Percentiles rank a stretch among this genome's conserved stretches.
Evolutionary conservation across 2,113 vertebrate species (phyloP).

Genomic region (Galbula dea): DNA sequence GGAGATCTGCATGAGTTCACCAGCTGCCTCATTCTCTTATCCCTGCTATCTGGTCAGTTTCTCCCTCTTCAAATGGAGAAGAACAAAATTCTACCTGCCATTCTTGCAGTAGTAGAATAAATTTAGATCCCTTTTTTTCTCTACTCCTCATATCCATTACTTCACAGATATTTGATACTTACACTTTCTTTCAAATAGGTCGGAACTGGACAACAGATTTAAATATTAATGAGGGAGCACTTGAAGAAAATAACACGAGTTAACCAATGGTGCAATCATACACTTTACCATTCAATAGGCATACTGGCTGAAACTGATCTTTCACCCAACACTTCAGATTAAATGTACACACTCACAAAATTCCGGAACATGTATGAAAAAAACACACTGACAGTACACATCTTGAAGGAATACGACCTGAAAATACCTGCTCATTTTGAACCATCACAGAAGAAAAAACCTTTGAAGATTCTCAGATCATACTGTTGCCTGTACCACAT

Average conservation of each 20-base stretch:
- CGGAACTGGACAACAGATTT: neutral
- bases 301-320: neutral
- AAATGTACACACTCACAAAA: neutral
- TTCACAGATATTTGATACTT: neutral
- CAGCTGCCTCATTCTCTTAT: neutral
- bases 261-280: neutral
- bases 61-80: neutral
- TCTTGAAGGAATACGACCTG: neutral
- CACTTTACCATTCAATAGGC: neutral
- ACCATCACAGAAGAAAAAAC: neutral
- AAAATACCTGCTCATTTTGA: neutral
- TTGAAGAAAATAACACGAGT: neutral
- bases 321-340: neutral
- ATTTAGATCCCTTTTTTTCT: neutral
- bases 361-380: neutral
- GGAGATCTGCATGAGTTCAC: neutral
- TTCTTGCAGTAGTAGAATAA: neutral
- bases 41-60: neutral
- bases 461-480: slow-evolving; percentile 46
- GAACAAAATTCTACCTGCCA: neutral
- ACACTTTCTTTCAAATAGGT: neutral
- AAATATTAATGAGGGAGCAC: neutral
- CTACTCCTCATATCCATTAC: neutral
- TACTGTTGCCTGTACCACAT: slow-evolving; percentile 23
- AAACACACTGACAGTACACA: neutral